phyloP scores from a whole-genome alignment of 2,113 vertebrate species.

The Pantherophis guttatus region DNA sequence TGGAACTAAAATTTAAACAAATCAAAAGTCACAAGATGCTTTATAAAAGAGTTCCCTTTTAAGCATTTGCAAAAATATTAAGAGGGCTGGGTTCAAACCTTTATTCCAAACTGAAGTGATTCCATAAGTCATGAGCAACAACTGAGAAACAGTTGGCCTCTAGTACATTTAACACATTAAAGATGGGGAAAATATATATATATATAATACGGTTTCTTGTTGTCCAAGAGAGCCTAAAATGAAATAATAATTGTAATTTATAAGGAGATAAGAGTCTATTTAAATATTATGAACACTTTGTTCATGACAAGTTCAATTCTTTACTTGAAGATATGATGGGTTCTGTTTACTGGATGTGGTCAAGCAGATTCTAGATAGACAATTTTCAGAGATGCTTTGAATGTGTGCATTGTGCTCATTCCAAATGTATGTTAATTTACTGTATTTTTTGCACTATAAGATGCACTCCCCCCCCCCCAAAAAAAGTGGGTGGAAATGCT shows the following conservation, averaged over 20 bases:
- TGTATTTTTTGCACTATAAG: too few species aligned
- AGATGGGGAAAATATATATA: not conserved
- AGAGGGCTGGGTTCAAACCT: not conserved
- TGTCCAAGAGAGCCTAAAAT: not conserved
- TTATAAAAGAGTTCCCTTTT: not conserved
- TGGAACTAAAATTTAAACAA: not conserved
- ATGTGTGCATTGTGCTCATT: not conserved
- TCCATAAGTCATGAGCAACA: not conserved
- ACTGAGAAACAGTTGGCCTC: not conserved
- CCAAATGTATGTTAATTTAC: not conserved
- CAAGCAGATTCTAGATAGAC: not conserved
- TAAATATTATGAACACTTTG: not conserved
- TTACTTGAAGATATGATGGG: not conserved
- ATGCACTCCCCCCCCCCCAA: too few species aligned
- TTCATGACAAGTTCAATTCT: not conserved
- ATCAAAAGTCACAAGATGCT: not conserved
- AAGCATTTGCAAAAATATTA: not conserved
- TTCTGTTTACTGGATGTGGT: not conserved
- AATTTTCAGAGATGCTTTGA: not conserved
- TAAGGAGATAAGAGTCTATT: not conserved
- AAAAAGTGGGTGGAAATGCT: too few species aligned
- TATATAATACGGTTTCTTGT: not conserved
- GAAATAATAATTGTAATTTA: not conserved
- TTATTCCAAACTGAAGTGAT: not conserved
- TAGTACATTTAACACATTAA: not conserved